phyloP scores from a whole-genome alignment of 30 jellyfish, hydroid and myxozoan genomes.

The Sanderia malayensis region DNA sequence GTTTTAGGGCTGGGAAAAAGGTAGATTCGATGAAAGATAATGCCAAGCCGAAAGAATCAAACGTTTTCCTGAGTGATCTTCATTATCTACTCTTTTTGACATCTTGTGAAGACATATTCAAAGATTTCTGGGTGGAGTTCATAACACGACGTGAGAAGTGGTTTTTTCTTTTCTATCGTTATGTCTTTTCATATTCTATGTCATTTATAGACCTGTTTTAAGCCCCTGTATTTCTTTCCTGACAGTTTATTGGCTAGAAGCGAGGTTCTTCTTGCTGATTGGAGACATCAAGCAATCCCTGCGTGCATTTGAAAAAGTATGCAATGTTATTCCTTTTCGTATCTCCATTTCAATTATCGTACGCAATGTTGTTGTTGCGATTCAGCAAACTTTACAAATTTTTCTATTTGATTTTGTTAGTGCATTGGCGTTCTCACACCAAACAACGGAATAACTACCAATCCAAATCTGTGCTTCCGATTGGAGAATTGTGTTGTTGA shows the following conservation, averaged over 20 bases:
- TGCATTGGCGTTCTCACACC: conserved; percentile 62
- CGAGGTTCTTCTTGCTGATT: conserved; percentile 70
- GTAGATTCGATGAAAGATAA: conserved; percentile 7
- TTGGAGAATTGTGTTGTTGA: conserved; percentile 46
- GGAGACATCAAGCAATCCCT: conserved; percentile 62
- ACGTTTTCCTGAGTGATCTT: conserved; percentile 51
- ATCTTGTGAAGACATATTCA: conserved; percentile 34
- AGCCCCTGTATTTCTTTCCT: neutral
- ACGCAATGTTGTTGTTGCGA: no score
- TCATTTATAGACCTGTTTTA: neutral
- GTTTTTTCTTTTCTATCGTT: no score
- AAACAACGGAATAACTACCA: conserved; percentile 39
- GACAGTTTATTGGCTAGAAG: conserved; percentile 76
- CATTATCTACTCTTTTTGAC: conserved; percentile 48
- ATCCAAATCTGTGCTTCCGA: conserved; percentile 20
- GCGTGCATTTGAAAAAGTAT: conserved; percentile 69
- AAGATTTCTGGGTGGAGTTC: conserved; percentile 54
- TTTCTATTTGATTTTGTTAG: conserved; percentile 11
- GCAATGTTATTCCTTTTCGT: no score
- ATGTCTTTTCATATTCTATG: no score
- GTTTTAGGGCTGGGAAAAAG: conserved; percentile 10
- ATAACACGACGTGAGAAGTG: conserved; percentile 62
- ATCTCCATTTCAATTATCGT: no score
- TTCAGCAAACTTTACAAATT: neutral
- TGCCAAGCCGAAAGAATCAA: conserved; percentile 40